These are phyloP conservation scores for Apocheima hispidaria DNA, from an alignment of 2,888 invertebrate species.

Conservation along the genomic window DNA sequence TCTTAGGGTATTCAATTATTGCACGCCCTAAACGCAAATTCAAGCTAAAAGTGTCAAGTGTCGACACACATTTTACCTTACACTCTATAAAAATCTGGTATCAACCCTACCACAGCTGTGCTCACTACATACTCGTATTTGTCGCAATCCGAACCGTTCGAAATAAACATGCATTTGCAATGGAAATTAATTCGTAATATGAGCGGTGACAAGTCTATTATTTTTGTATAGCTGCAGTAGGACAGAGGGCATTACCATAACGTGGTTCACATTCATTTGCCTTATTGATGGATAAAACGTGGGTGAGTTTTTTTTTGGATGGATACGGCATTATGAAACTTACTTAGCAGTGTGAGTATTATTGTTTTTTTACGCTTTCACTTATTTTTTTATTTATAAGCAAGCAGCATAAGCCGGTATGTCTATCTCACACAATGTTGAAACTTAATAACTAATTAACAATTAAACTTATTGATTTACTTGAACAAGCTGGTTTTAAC, in stretches of 20 bases:
- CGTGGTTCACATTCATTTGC: conserved; percentile 67
- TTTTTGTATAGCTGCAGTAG: conserved; percentile 61
- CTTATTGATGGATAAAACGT: conserved; percentile 59
- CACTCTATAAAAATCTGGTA: not conserved
- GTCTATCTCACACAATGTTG: too few species aligned
- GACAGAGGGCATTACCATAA: conserved; percentile 62
- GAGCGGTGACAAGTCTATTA: conserved; percentile 68
- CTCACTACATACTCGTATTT: conserved; percentile 8
- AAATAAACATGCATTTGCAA: conserved; percentile 60
- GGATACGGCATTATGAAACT: conserved; percentile 35
- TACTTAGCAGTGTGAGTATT: not conserved
- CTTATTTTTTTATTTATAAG: too few species aligned
- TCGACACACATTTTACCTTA: too few species aligned
- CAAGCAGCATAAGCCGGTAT: too few species aligned
- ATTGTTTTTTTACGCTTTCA: not conserved
- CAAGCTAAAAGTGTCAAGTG: too few species aligned
- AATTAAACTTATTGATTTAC: too few species aligned
- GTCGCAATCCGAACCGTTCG: conserved; percentile 44
- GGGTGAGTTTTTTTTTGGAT: conserved; percentile 19
- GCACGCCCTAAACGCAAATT: too few species aligned
- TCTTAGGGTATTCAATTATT: too few species aligned
- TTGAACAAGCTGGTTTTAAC: not conserved
- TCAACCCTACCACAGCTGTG: conserved; percentile 18
- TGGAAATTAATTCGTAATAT: conserved; percentile 62
- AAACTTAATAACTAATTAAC: too few species aligned